Base-by-base conservation (phyloP, 2,797 vertebrate genomes). In the Cryptoblepharus egeriae region DNA sequence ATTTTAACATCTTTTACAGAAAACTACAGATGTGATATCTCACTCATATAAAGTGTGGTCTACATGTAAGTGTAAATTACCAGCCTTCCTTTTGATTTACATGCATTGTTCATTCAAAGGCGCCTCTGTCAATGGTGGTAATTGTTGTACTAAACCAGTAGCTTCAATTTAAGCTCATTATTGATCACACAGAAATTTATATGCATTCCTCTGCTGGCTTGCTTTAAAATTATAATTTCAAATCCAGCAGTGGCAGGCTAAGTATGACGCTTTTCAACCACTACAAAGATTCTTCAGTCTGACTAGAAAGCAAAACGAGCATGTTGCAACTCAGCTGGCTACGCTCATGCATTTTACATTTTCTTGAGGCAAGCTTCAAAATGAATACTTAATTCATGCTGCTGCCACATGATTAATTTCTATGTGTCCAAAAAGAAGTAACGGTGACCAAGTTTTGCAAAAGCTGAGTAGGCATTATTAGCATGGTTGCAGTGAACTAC, bases 151-250 rank as follows among this genome's bases (percentile, higher is more conserved):
- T 69, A 92, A 93, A 88, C 91, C 82, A 55, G 90, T 85, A 88
- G 91, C 89, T 93, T 87, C 42, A 61, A 93, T 92, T 92, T 92
- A 90, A 94, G 93, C 89, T 93, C 93, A 89, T 91, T 86, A 82
- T 87, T 87, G 91, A 91, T 93, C 93, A 94, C 76, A 90, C 75
- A 90, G 79, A 89, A 86, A 94, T 93, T 85, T 94, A 91, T 87
- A 92, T 85, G 92, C 90, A 88, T 87, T 93, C 92, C 90, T 88
- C 88, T 75, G 75, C 91, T 81, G 81, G 87, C 86, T 91, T 87
- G 89, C 90, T 93, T 92, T 88, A 89, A 90, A 94, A 95, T 91
- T 89, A 79, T 89, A 93, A 91, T 94, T 91, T 91, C 82, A 79
- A 82, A 85, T 85, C 87, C 85, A 89, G 88, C 88, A 92, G 90